Conservation (phyloP, 2,797 vertebrate species). For the Melanitta fusca region DNA sequence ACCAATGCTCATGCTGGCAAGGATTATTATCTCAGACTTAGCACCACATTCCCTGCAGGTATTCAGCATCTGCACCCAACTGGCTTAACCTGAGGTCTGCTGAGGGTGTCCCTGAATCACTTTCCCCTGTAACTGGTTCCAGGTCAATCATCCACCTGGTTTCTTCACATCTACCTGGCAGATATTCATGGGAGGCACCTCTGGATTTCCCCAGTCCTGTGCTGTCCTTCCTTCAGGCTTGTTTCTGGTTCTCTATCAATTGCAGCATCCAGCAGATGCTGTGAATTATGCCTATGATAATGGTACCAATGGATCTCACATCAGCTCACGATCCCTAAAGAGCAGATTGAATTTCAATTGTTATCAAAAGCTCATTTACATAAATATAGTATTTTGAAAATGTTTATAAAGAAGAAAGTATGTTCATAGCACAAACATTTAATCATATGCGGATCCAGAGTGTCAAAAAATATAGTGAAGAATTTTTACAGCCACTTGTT, state of each 20-base stretch:
- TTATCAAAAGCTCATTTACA: background rate
- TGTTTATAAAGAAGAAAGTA: background rate
- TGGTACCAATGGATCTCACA: background rate
- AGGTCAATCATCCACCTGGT: accelerated
- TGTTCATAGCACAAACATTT: background rate
- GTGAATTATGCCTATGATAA: background rate
- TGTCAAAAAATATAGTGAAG: background rate
- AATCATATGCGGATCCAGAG: background rate
- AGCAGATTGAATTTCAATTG: background rate
- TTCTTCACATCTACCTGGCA: background rate
- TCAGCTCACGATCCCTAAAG: background rate
- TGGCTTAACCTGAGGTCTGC: background rate
- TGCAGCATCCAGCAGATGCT: background rate
- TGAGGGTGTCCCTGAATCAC: background rate
- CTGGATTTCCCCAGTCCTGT: background rate
- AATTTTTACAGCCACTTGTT: background rate
- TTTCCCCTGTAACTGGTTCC: background rate
- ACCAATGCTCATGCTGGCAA: accelerated
- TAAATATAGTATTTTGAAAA: background rate
- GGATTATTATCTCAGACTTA: background rate
- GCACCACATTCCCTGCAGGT: background rate
- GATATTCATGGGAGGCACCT: background rate
- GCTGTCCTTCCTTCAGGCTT: background rate
- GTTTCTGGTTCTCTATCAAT: background rate
- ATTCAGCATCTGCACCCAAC: background rate